Evolutionary conservation across 2,888 invertebrate genomes (phyloP).

Genomic region (Onchidella celtica): DNA sequence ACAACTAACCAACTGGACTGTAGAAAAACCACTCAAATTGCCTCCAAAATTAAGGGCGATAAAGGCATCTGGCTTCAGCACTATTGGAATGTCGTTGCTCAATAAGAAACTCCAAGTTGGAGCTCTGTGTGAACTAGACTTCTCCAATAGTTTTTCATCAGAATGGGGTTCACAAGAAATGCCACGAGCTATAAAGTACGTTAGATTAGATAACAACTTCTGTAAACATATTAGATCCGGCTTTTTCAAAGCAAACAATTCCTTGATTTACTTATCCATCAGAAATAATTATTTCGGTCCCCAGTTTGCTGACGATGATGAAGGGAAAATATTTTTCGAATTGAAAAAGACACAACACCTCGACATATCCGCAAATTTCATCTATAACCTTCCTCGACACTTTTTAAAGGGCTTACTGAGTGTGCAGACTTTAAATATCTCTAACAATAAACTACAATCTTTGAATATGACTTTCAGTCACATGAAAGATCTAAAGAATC

Average conservation of each 20-base stretch:
- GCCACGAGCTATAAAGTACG: not conserved
- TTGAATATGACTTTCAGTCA: not conserved
- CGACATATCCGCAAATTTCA: slow-evolving; percentile 24
- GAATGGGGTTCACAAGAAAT: not conserved
- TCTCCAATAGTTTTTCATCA: slow-evolving; percentile 19
- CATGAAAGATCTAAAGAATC: not conserved
- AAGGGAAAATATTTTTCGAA: not conserved
- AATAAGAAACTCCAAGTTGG: not conserved
- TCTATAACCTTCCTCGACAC: too few species aligned
- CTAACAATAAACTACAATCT: too few species aligned
- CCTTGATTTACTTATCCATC: too few species aligned
- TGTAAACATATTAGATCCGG: not conserved
- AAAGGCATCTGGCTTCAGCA: not conserved
- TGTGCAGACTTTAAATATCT: not conserved
- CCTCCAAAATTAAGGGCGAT: slow-evolving; percentile 7
- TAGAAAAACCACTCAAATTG: too few species aligned
- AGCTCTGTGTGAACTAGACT: not conserved
- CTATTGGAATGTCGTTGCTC: slow-evolving; percentile 13
- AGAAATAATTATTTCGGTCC: too few species aligned
- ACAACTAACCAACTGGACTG: not conserved
- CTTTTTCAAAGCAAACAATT: slow-evolving; percentile 13
- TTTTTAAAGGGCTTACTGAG: not conserved
- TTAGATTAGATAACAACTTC: too few species aligned
- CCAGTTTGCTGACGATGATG: not conserved
- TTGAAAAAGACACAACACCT: not conserved